Conservation (phyloP, 2,113 vertebrate species). For the Campylomormyrus numenius region DNA sequence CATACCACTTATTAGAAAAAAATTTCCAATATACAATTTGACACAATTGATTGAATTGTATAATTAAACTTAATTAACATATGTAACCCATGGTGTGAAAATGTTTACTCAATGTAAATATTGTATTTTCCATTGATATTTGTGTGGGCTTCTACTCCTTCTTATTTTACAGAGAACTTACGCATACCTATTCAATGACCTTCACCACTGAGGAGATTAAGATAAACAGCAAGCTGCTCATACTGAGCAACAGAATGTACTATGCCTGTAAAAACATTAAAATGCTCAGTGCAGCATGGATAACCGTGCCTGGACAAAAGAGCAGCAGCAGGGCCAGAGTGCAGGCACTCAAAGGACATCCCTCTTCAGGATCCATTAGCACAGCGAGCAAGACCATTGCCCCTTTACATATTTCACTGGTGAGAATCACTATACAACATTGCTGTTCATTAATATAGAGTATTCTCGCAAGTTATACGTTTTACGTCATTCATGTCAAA, state of each 20-base stretch:
- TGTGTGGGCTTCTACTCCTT: not conserved
- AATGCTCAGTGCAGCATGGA: constrained; percentile 41
- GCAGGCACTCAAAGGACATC: constrained; percentile 47
- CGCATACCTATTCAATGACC: constrained; percentile 37
- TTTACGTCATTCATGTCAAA: not conserved
- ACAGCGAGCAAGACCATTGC: constrained; percentile 42
- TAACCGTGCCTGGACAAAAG: constrained; percentile 36
- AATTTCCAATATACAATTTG: not conserved
- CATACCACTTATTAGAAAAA: not conserved
- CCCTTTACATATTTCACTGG: constrained; percentile 43
- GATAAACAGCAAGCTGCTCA: constrained; percentile 39
- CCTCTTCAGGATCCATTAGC: constrained; percentile 46
- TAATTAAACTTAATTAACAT: not conserved
- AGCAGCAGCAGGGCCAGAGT: constrained; percentile 17
- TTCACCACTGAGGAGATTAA: constrained; percentile 54
- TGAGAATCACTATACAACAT: constrained; percentile 23
- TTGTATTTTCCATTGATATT: not conserved
- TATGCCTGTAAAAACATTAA: constrained; percentile 44
- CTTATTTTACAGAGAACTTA: constrained; percentile 46
- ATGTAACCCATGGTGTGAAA: not conserved
- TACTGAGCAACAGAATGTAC: constrained; percentile 47
- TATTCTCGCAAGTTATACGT: not conserved
- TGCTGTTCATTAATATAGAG: not conserved
- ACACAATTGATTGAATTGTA: not conserved
- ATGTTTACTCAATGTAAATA: not conserved